phyloP scores from a whole-genome alignment of 2,797 vertebrate species.

The Centropyge bicolor region DNA sequence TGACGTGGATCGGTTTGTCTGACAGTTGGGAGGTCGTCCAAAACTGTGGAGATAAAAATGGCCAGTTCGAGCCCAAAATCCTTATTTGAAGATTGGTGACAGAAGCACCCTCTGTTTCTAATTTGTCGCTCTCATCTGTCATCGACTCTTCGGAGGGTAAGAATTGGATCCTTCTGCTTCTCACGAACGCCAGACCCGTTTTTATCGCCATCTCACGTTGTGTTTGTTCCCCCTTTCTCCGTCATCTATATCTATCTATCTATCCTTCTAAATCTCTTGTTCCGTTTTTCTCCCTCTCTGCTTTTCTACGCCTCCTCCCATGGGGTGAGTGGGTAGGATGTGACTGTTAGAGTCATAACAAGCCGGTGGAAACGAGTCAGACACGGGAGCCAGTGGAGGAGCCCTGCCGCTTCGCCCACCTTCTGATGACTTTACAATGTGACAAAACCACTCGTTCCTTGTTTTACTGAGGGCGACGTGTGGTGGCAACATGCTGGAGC shows the following conservation, averaged over 20 bases:
- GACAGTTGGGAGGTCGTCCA: constrained; percentile 1
- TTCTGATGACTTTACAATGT: constrained; percentile 83
- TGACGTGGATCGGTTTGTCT: background rate
- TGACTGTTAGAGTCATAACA: constrained; percentile 81
- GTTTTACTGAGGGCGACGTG: constrained; percentile 38
- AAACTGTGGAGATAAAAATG: constrained; percentile 17
- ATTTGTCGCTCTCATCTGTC: constrained; percentile 39
- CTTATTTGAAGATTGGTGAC: constrained; percentile 15
- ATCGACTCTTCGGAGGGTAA: constrained; percentile 9
- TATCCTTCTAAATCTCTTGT: constrained; percentile 9
- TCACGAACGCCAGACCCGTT: background rate
- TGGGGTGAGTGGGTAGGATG: constrained; percentile 75
- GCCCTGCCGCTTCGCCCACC: constrained; percentile 75
- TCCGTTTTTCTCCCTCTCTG: constrained; percentile 33
- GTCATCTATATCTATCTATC: background rate
- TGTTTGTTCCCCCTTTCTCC: constrained; percentile 23
- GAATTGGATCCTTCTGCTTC: constrained; percentile 17
- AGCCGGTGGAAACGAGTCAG: constrained; percentile 72
- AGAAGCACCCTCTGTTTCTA: constrained; percentile 15
- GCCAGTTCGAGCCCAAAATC: background rate
- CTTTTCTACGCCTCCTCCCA: constrained; percentile 46
- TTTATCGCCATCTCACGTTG: constrained; percentile 29
- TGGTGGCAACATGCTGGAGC: constrained; percentile 35
- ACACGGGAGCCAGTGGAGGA: constrained; percentile 65
- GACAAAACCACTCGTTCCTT: constrained; percentile 60